Evolutionary conservation across 1,140 invertebrate genomes (phyloP).

Genomic region (Drosophila leontia): DNA sequence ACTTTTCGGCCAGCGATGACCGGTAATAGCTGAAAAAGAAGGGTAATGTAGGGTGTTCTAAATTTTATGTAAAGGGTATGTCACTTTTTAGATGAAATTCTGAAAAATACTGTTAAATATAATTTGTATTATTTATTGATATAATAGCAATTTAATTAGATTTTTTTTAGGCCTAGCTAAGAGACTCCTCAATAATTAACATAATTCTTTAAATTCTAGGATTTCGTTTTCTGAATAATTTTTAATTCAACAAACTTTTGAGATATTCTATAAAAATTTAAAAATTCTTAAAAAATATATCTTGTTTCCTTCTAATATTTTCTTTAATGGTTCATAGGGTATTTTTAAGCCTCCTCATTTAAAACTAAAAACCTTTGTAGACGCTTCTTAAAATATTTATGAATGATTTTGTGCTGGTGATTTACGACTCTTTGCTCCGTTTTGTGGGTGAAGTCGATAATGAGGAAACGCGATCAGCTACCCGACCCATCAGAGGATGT

Average conservation of each 20-base stretch:
- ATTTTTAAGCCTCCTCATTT: not conserved
- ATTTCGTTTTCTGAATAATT: too few relatives aligned
- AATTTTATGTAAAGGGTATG: too few relatives aligned
- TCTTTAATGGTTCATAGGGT: not conserved
- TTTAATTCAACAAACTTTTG: too few relatives aligned
- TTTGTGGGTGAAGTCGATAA: slow-evolving; percentile 9
- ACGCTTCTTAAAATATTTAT: slow-evolving; percentile 22
- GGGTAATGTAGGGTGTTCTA: not conserved
- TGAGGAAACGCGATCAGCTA: slow-evolving; percentile 22
- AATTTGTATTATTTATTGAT: too few relatives aligned
- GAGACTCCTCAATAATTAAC: too few relatives aligned
- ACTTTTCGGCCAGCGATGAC: slow-evolving; percentile 26
- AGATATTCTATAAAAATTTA: not conserved
- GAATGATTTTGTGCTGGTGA: slow-evolving; percentile 14
- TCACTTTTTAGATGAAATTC: too few relatives aligned
- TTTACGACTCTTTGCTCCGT: slow-evolving; percentile 19
- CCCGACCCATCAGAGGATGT: slow-evolving; percentile 12
- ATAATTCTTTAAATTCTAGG: too few relatives aligned
- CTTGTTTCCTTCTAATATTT: not conserved
- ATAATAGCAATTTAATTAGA: too few relatives aligned
- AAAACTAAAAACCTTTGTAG: not conserved
- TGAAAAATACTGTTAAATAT: too few relatives aligned
- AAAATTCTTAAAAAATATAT: not conserved
- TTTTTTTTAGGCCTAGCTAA: too few relatives aligned
- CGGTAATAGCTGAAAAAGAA: slow-evolving; percentile 1